Base-by-base conservation (phyloP, 2,888 invertebrate species). In the Euphydryas editha region DNA sequence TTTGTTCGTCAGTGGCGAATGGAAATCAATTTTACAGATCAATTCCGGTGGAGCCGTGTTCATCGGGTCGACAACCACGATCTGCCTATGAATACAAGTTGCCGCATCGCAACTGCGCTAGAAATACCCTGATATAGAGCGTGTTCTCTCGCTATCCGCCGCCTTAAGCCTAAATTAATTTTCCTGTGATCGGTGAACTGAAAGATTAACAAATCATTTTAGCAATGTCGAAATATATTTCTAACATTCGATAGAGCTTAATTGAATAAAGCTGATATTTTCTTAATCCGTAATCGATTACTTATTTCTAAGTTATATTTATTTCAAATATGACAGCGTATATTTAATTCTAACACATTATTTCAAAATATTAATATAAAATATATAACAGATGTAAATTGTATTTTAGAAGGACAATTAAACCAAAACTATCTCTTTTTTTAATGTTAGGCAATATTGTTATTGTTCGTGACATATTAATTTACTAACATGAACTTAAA, bases 121-220 rank as follows among this genome's bases (percentile, higher is more conserved):
- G 78, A 76, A 76, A 77, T 78, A 79, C 73, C 77, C 74, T 67
- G 70, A 72, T 78, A 72, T 70, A 74, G 65, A 69, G 62, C 76
- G 74, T 75, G 68, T 69, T 69, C 71, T 67, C 67, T 65, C 69
- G 58, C 72, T 69, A 74, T 73, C 75, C 70, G 73, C 73, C 76
- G 78, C 78, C 81, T 84, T 79, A 80, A 77, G 83, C 79, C 85
- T 85, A 87, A 89, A 90, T 90, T 88, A 90, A 90, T 91, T 87
- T 88, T 84, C 78, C 82, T 82, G 81, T 85, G 88, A 84, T 81
- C 90, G 85, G 76, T 84, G 81, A 78, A 84, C 81, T 85, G 85
- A 83, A 76, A 86, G 79, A 77, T 76, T 79, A 81, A 80, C 84
- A 86, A 88, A n/a, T n/a, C n/a, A n/a, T n/a, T n/a, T n/a, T n/a